These are phyloP conservation scores for Heliopora coerulea DNA, from an alignment of 92 coral and sea anemone species.

Conservation along the genomic window DNA sequence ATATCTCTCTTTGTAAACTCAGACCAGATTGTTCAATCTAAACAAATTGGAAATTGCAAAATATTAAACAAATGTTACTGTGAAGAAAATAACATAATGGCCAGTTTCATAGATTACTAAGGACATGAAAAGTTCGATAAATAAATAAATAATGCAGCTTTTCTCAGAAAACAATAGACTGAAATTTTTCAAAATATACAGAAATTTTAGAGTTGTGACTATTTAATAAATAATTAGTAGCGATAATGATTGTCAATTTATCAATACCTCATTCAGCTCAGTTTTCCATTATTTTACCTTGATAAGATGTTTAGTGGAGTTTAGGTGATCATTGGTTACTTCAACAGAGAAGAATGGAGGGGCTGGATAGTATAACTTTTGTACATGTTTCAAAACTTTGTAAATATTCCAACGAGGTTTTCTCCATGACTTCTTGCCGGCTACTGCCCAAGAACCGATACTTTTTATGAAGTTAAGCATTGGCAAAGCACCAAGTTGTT, in stretches of 20 bases:
- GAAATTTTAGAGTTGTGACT: too few relatives aligned
- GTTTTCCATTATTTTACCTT: slow-evolving; percentile 56
- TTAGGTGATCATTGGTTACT: slow-evolving; percentile 96
- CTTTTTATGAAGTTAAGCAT: slow-evolving; percentile 66
- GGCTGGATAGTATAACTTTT: slow-evolving; percentile 88
- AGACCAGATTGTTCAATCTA: slow-evolving; percentile 96
- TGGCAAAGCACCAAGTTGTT: slow-evolving; percentile 77
- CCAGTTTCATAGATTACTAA: too few relatives aligned
- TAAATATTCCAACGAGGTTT: slow-evolving; percentile 74
- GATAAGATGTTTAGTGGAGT: slow-evolving; percentile 89
- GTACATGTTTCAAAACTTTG: slow-evolving; percentile 65
- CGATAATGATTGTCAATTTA: too few relatives aligned
- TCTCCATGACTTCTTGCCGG: slow-evolving; percentile 76
- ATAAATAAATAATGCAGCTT: too few relatives aligned
- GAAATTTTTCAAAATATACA: too few relatives aligned
- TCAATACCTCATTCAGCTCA: not conserved
- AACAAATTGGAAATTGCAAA: not conserved
- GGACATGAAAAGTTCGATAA: too few relatives aligned
- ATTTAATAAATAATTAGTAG: too few relatives aligned
- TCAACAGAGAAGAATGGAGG: slow-evolving; percentile 97
- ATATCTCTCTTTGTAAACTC: slow-evolving; percentile 95
- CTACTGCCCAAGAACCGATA: slow-evolving; percentile 95
- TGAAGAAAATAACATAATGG: too few relatives aligned
- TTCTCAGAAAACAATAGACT: too few relatives aligned
- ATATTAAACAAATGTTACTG: not conserved